Evolutionary conservation across 1,140 invertebrate genomes (phyloP).

Genomic region (Neoseiulus cucumeris): DNA sequence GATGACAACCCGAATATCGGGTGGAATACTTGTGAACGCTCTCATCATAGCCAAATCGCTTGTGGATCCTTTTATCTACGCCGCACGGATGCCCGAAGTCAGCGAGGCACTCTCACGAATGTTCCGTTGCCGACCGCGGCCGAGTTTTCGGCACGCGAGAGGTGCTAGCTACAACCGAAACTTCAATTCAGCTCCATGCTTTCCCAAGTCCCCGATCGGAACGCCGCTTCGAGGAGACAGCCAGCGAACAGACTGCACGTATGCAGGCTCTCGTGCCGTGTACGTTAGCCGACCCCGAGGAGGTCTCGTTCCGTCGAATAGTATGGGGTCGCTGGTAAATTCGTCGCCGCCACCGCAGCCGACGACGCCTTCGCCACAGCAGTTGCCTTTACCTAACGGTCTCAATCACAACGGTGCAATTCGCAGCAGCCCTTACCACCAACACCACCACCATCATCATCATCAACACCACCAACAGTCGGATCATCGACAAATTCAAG

Average conservation of each 20-base stretch:
- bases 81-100: constrained; percentile 42
- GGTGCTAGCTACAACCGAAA: background rate
- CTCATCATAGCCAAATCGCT: constrained; percentile 41
- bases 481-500: background rate
- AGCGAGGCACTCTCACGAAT: constrained; percentile 20
- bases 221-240: background rate
- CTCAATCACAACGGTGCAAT: constrained; percentile 5
- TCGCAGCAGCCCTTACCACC: too few species aligned
- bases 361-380: background rate
- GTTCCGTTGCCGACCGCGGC: constrained; percentile 4
- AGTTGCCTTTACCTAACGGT: background rate
- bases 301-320: background rate
- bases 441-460: too few species aligned
- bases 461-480: background rate
- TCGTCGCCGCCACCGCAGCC: background rate
- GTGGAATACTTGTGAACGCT: constrained; percentile 19
- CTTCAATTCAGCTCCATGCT: background rate
- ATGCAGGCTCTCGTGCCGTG: background rate
- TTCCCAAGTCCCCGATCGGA: background rate
- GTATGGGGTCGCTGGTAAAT: background rate
- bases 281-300: background rate
- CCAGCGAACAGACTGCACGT: constrained; percentile 2
- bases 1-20: constrained; percentile 11
- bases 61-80: constrained; percentile 45
- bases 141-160: background rate